Percentiles rank a stretch among this genome's conserved stretches.
Evolutionary conservation across 2,113 vertebrate genomes (phyloP).

Genomic region (Phainopepla nitens): DNA sequence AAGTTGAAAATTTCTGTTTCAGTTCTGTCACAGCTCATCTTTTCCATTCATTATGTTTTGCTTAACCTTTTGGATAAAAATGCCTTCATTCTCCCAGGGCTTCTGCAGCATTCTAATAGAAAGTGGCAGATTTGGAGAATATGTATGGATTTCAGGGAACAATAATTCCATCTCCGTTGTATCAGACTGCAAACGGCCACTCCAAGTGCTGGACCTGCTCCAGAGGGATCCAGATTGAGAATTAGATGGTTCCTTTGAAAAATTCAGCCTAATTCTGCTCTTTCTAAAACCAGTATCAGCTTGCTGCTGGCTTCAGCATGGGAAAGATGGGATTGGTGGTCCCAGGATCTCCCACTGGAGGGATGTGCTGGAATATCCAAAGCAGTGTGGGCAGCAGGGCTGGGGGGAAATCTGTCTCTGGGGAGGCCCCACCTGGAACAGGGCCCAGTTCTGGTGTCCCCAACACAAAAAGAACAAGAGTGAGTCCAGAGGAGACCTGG

Average conservation of each 20-base stretch:
- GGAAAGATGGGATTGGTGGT: background rate
- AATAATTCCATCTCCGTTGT: background rate
- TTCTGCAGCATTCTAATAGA: background rate
- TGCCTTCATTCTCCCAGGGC: background rate
- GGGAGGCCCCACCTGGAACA: background rate
- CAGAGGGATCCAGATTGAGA: background rate
- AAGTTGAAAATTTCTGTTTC: background rate
- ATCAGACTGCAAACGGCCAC: background rate
- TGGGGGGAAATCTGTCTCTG: background rate
- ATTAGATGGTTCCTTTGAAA: background rate
- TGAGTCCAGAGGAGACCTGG: background rate
- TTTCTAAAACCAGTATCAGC: background rate
- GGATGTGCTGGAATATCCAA: background rate
- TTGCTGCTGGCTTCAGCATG: background rate
- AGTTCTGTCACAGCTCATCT: background rate
- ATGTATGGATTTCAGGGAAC: background rate
- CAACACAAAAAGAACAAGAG: rapidly evolving
- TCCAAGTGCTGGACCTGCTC: background rate
- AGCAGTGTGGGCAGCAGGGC: background rate
- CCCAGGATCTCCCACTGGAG: background rate
- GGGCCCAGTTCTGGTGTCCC: background rate
- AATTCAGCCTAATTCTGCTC: background rate
- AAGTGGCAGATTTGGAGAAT: background rate
- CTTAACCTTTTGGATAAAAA: background rate
- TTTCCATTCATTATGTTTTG: background rate